Evolutionary conservation across 2,113 vertebrate species (phyloP).

Genomic region (Scytalopus superciliaris): DNA sequence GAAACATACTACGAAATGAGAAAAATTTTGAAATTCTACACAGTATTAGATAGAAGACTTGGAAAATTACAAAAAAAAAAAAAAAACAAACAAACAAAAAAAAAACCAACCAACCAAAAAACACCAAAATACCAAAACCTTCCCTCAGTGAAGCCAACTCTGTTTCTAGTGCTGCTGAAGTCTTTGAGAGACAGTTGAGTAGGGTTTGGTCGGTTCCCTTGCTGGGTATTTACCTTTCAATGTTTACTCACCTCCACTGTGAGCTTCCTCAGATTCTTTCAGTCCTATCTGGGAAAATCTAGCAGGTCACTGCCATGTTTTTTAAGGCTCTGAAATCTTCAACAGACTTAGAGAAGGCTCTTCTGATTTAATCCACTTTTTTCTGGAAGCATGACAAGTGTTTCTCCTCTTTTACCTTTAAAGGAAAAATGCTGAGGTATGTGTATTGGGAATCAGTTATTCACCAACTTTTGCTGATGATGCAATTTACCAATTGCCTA

Average conservation of each 20-base stretch:
- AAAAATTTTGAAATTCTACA: neutral
- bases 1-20: neutral
- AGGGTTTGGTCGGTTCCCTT: neutral
- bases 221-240: neutral
- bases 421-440: slow-evolving; percentile 5
- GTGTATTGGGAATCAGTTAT: neutral
- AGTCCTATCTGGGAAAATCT: neutral
- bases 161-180: neutral
- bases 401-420: neutral
- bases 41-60: neutral
- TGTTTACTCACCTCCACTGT: neutral
- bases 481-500: slow-evolving; percentile 28
- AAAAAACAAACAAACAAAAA: no score
- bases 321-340: neutral
- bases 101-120: no score
- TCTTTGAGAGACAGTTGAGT: neutral
- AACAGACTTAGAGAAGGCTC: neutral
- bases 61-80: neutral
- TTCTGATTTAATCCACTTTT: neutral
- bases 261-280: neutral
- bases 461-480: neutral
- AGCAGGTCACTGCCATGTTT: neutral
- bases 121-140: neutral
- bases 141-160: neutral
- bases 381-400: neutral